These are phyloP conservation scores for Ischnura elegans DNA, from an alignment of 2,888 invertebrate species.

Conservation along the genomic window DNA sequence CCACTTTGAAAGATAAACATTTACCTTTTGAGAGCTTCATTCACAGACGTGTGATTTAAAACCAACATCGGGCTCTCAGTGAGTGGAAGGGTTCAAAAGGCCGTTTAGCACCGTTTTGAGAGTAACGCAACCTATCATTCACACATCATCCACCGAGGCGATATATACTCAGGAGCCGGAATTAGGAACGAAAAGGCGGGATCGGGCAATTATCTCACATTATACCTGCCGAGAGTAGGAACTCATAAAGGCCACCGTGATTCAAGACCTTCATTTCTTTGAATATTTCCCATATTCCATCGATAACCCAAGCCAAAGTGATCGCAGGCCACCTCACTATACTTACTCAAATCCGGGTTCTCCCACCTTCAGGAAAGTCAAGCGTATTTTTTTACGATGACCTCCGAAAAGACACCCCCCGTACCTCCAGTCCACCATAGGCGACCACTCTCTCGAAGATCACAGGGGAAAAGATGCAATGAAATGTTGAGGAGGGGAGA, in stretches of 20 bases:
- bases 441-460: background rate
- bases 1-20: no score
- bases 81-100: background rate
- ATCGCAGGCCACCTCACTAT: background rate
- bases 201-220: background rate
- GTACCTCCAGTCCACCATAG: background rate
- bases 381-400: no score
- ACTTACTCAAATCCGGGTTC: background rate
- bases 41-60: no score
- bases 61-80: background rate
- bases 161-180: background rate
- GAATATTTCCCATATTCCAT: no score
- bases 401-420: slow-evolving; percentile 1
- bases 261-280: no score
- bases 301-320: no score
- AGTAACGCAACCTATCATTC: background rate
- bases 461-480: background rate
- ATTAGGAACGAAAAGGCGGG: background rate
- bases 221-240: background rate
- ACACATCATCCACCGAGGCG: background rate
- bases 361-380: background rate
- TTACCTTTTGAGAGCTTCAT: no score
- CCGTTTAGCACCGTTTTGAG: background rate
- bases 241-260: background rate
- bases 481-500: background rate